Conservation (phyloP, 2,113 vertebrate genomes). For the Myrmecobius fasciatus region DNA sequence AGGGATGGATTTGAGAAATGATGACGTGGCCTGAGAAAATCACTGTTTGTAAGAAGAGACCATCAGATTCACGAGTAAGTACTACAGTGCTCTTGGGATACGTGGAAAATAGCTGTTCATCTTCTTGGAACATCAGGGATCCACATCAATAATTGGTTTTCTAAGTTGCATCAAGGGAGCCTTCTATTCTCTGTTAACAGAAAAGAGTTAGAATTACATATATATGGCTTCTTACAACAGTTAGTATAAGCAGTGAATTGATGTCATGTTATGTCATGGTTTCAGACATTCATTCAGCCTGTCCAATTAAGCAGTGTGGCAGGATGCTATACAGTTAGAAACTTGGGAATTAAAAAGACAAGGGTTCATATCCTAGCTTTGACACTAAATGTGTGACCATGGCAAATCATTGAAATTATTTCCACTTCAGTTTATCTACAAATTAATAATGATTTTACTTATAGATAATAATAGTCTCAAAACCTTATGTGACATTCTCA, state of each 20-base stretch:
- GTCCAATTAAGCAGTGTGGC: background rate
- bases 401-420: background rate
- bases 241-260: constrained; percentile 21
- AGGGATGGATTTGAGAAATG: constrained; percentile 56
- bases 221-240: constrained; percentile 35
- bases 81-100: constrained; percentile 76
- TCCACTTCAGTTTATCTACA: background rate
- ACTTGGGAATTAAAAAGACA: background rate
- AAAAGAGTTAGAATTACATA: constrained; percentile 24
- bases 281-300: background rate
- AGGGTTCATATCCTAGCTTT: background rate
- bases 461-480: background rate
- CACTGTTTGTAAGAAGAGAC: constrained; percentile 68
- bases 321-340: background rate
- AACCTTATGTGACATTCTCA: background rate
- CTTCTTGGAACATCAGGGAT: constrained; percentile 63
- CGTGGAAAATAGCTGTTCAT: constrained; percentile 70
- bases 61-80: constrained; percentile 76
- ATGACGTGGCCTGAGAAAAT: constrained; percentile 70
- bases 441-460: background rate
- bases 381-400: background rate
- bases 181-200: constrained; percentile 81
- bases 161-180: constrained; percentile 83
- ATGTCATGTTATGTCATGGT: background rate
- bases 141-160: constrained; percentile 37